A percentile compares a stretch with the other conserved stretches of the same genome.
phyloP scores from a whole-genome alignment of 2,888 invertebrate species.

The Bimastos eiseni region DNA sequence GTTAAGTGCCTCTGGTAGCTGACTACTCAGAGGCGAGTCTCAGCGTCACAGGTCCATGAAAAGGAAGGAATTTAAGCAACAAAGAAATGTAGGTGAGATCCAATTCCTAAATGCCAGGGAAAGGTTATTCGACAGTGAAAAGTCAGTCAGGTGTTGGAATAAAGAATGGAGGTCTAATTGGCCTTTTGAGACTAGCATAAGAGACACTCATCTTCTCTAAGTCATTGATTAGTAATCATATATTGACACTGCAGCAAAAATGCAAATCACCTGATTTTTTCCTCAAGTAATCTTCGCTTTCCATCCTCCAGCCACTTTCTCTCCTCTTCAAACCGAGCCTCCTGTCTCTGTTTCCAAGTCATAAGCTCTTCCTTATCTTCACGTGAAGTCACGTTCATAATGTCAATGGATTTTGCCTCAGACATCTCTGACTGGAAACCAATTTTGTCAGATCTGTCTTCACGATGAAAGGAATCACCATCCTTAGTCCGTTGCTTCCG shows the following conservation, averaged over 20 bases:
- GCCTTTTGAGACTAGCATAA: too few species aligned
- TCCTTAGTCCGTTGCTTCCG: not conserved
- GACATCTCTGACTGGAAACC: not conserved
- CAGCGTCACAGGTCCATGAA: too few species aligned
- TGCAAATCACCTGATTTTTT: constrained; percentile 26
- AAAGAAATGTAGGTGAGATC: too few species aligned
- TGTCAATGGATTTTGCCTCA: not conserved
- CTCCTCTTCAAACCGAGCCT: constrained; percentile 22
- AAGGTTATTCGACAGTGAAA: too few species aligned
- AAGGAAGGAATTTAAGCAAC: too few species aligned
- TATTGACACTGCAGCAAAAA: not conserved
- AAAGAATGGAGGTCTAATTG: too few species aligned
- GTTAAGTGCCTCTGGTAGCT: too few species aligned
- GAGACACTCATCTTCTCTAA: too few species aligned
- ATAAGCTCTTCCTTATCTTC: not conserved
- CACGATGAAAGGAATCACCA: not conserved
- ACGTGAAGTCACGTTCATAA: not conserved
- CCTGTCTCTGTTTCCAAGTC: constrained; percentile 18
- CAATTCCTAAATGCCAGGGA: too few species aligned
- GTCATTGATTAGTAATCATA: too few species aligned
- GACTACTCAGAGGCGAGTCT: too few species aligned
- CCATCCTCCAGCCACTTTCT: constrained; percentile 19
- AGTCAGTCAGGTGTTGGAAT: too few species aligned
- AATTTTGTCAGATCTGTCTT: not conserved
- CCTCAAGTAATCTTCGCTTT: constrained; percentile 25